A percentile compares a stretch with the other conserved stretches of the same genome.
These are phyloP conservation scores for Mantis religiosa DNA, from an alignment of 2,888 invertebrate species.

Conservation along the genomic window DNA sequence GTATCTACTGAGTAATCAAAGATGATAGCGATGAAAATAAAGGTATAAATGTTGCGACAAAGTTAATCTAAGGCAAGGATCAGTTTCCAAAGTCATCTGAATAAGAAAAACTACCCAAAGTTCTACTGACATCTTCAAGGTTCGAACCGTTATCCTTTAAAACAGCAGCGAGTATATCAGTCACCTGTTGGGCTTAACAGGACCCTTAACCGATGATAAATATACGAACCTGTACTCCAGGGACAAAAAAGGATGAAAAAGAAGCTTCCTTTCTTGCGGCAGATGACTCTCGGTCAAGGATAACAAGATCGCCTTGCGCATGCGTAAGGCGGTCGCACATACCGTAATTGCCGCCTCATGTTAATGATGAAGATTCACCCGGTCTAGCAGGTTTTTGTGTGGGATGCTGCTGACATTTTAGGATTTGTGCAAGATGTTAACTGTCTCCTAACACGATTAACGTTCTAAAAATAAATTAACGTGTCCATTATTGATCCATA, in stretches of 20 bases:
- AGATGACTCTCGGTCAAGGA: not conserved
- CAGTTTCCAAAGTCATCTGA: not conserved
- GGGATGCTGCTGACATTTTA: not conserved
- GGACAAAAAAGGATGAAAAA: not conserved
- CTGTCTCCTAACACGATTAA: not conserved
- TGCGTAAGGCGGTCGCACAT: not conserved
- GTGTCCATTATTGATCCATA: not conserved
- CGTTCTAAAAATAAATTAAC: not conserved
- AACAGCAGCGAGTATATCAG: not conserved
- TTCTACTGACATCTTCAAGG: not conserved
- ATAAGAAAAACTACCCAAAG: not conserved
- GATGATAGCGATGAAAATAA: too few species aligned
- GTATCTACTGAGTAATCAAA: too few species aligned
- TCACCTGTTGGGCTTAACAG: not conserved
- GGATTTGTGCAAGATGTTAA: not conserved
- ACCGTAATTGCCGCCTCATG: not conserved
- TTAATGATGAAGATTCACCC: not conserved
- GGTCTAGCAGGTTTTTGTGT: not conserved
- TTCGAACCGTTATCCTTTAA: not conserved
- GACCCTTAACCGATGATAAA: not conserved
- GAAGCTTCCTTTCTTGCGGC: not conserved
- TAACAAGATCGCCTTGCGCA: not conserved
- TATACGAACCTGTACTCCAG: not conserved
- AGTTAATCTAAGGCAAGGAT: not conserved
- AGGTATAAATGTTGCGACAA: not conserved